Evolutionary conservation across 2,797 vertebrate genomes (phyloP), one percentile per base, ranked within the genome.

Genomic region (Buphagus erythrorhynchus): DNA sequence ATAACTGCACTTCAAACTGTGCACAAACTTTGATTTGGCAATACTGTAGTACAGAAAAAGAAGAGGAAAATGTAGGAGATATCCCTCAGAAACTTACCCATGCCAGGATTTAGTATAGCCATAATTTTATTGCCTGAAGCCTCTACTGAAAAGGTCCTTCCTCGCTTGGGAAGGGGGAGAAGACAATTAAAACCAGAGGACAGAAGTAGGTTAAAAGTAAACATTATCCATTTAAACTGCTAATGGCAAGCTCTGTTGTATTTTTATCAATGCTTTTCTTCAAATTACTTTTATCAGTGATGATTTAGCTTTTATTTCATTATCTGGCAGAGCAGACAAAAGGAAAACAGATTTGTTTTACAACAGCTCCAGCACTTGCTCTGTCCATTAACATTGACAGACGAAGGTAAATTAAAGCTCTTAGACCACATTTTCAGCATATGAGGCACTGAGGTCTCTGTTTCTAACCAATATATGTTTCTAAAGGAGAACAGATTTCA

Each of bases 301-400:
- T 97, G 97, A 98, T 98, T 97, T 95, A 95, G 93, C 87, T 97
- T 97, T 97, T 98, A 98, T 97, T 97, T 97, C 95, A 98, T 98
- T 98, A 98, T 73, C 97, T 87, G 95, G 95, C 82, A 95, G 87
- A 96, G 91, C 86, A 97, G 97, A 97, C 94, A 96, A 97, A 97
- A 92, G 91, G 88, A 98, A 97, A 97, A 96, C 96, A 97, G 95
- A 92, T 96, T 97, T 94, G 82, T 95, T 97, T 97, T 96, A 96
- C 75, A 94, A 89, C 93, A 96, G 86, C 91, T 96, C 95, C 90
- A 97, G 90, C 94, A 95, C 92, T 97, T 95, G 85, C 65, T 96
- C 93, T 86, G 80, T 88, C 94, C 96, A 98, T 98, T 98, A 98
- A 97, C 77, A 75, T 1, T 48, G 95, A 94, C 95, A 97, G 95